Conservation (phyloP, 1,140 invertebrate genomes). For the Choristoneura fumiferana region DNA sequence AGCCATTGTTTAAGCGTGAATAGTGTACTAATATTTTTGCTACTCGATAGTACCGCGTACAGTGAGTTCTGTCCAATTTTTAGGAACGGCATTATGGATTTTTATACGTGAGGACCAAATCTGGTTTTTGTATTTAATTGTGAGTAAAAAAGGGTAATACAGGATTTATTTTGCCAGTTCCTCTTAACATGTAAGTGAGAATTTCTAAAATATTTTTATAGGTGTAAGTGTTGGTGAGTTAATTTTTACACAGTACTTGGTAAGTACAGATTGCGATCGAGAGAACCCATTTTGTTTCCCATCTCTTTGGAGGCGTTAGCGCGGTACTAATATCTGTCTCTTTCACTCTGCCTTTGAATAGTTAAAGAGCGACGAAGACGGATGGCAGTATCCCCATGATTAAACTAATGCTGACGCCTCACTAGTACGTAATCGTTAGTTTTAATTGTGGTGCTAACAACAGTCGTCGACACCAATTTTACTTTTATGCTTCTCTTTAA, state of each 20-base stretch:
- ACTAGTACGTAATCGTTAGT: constrained; percentile 46
- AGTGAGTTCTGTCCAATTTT: constrained; percentile 61
- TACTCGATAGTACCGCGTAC: constrained; percentile 56
- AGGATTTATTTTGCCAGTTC: constrained; percentile 78
- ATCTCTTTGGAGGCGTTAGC: not conserved
- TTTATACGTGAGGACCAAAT: constrained; percentile 68
- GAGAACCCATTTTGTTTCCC: constrained; percentile 4
- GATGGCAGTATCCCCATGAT: too few relatives aligned
- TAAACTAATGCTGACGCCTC: constrained; percentile 40
- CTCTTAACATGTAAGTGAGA: constrained; percentile 75
- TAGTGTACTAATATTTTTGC: constrained; percentile 74
- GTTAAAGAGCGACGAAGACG: too few relatives aligned
- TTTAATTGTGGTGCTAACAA: constrained; percentile 65
- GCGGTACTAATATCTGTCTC: too few relatives aligned
- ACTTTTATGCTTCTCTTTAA: constrained; percentile 46
- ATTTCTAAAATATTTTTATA: constrained; percentile 77
- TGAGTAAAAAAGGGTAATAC: constrained; percentile 52
- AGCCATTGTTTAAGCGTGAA: constrained; percentile 62
- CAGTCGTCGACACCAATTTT: constrained; percentile 58
- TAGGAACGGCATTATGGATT: constrained; percentile 73
- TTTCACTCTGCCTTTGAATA: too few relatives aligned
- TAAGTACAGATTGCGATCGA: constrained; percentile 63
- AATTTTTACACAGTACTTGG: constrained; percentile 62
- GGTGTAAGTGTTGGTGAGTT: constrained; percentile 71
- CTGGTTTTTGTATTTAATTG: constrained; percentile 56